phyloP scores from a whole-genome alignment of 2,113 vertebrate species.

The Paedocypris sp. region DNA sequence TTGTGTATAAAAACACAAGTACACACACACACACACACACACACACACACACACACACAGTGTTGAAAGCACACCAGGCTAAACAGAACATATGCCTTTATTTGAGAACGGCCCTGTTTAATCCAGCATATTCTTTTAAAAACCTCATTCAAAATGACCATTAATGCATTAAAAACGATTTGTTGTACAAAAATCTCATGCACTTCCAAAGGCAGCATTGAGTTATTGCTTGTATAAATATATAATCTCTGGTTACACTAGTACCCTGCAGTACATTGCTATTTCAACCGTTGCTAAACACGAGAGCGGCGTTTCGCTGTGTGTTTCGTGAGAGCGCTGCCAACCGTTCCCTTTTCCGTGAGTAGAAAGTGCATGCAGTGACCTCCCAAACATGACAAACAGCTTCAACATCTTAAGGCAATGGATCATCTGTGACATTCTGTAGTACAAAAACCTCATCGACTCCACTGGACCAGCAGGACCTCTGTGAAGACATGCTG shows the following conservation, averaged over 20 bases:
- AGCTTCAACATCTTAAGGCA: not conserved
- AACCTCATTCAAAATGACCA: constrained; percentile 51
- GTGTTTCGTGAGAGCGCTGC: not conserved
- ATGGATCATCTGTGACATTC: not conserved
- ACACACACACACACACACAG: not conserved
- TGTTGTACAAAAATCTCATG: constrained; percentile 54
- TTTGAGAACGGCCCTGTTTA: constrained; percentile 35
- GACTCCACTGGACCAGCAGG: not conserved
- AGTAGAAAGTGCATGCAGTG: constrained; percentile 45
- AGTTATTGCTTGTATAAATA: constrained; percentile 51
- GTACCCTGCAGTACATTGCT: constrained; percentile 15
- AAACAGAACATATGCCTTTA: constrained; percentile 1
- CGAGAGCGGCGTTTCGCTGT: not conserved
- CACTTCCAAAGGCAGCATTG: constrained; percentile 55
- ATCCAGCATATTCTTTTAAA: constrained; percentile 54
- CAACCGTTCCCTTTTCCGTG: not conserved
- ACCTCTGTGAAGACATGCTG: not conserved
- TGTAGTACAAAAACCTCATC: not conserved
- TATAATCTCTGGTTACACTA: constrained; percentile 49
- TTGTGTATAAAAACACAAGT: not conserved
- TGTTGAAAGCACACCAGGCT: no score
- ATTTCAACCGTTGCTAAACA: no score
- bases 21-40: not conserved
- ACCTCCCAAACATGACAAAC: constrained; percentile 26
- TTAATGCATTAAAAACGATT: constrained; percentile 49